Conservation (phyloP, 2,113 vertebrate genomes). For the Brachypteracias leptosomus region DNA sequence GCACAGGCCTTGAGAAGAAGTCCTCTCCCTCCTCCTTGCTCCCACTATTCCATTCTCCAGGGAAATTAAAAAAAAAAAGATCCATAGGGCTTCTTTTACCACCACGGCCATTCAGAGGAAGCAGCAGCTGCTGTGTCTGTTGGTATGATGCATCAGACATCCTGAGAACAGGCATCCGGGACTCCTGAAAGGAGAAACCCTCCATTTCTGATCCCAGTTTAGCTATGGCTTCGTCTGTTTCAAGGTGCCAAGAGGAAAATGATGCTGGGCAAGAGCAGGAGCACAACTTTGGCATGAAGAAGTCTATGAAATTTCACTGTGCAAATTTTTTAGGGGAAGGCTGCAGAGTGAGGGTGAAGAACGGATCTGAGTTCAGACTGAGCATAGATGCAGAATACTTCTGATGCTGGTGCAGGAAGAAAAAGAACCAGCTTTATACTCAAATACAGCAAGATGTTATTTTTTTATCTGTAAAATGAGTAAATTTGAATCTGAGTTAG, state of each 20-base stretch:
- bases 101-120: neutral
- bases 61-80: neutral
- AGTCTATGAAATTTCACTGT: neutral
- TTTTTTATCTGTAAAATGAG: neutral
- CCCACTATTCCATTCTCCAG: neutral
- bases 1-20: neutral
- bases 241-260: neutral
- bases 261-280: neutral
- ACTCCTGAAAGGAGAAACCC: neutral
- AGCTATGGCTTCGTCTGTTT: neutral
- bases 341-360: rapidly evolving
- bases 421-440: neutral
- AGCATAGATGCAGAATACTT: neutral
- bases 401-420: neutral
- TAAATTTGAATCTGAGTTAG: neutral
- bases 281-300: neutral
- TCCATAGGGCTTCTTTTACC: neutral
- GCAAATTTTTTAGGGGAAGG: neutral
- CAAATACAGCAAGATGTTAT: neutral
- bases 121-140: neutral
- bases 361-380: neutral
- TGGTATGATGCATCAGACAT: neutral
- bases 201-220: neutral
- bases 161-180: neutral
- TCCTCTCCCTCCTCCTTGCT: neutral